phyloP scores from a whole-genome alignment of 2,797 vertebrate species.

The Melanotaenia boesemani region DNA sequence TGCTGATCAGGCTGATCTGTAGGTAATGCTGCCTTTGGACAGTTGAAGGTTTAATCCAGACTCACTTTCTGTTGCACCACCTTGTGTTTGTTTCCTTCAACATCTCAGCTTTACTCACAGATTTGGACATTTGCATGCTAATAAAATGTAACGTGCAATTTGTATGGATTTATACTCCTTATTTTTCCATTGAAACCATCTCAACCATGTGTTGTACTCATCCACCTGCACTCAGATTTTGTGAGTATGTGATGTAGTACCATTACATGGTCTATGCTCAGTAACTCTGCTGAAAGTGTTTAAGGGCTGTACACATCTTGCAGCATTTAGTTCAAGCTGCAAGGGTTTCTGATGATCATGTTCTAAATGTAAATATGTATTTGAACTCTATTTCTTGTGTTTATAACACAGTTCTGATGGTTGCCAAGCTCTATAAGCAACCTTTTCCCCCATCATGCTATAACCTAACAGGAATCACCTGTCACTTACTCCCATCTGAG shows the following conservation, averaged over 20 bases:
- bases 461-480: slow-evolving; percentile 30
- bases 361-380: neutral
- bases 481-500: slow-evolving; percentile 40
- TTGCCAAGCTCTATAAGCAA: slow-evolving; percentile 1
- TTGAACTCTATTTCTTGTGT: neutral
- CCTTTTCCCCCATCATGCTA: slow-evolving; percentile 14
- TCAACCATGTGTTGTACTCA: slow-evolving; percentile 50
- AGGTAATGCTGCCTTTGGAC: neutral
- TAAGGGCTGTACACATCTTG: neutral
- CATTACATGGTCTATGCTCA: slow-evolving; percentile 6
- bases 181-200: slow-evolving; percentile 66
- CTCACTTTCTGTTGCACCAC: neutral
- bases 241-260: slow-evolving; percentile 54
- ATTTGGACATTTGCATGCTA: neutral
- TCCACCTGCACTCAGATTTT: slow-evolving; percentile 61
- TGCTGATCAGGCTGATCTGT: neutral
- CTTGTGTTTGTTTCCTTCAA: neutral
- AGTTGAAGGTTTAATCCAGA: neutral
- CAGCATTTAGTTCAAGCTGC: neutral
- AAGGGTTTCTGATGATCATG: neutral
- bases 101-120: neutral
- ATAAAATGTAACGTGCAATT: slow-evolving; percentile 22
- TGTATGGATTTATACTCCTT: slow-evolving; percentile 65
- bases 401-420: slow-evolving; percentile 3
- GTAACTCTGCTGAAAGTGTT: neutral